These are phyloP conservation scores for Acanthochromis polyacanthus DNA, from an alignment of 2,113 vertebrate species.

Conservation along the genomic window DNA sequence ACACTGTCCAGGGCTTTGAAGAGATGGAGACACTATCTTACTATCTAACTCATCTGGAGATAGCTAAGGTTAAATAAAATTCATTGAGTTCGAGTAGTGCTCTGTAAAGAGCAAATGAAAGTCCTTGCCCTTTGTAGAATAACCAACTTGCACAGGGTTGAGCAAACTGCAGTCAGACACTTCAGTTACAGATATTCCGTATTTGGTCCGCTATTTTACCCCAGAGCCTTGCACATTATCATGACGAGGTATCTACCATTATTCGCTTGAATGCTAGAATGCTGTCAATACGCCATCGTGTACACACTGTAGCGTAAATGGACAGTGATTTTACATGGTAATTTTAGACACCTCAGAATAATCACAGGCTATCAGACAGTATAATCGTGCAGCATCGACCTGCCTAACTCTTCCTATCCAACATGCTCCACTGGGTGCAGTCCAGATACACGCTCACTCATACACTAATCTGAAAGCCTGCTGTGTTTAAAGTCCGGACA, in stretches of 20 bases:
- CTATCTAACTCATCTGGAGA: constrained; percentile 51
- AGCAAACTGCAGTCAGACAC: constrained; percentile 38
- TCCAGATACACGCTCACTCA: constrained; percentile 54
- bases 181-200: constrained; percentile 51
- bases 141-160: constrained; percentile 28
- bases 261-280: constrained; percentile 46
- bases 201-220: constrained; percentile 34
- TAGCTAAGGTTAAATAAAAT: constrained; percentile 73
- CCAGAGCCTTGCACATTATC: constrained; percentile 17
- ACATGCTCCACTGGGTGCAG: constrained; percentile 45
- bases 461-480: constrained; percentile 49
- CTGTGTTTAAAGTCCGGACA: constrained; percentile 31
- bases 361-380: constrained; percentile 68
- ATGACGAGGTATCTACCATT: constrained; percentile 25
- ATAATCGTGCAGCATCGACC: constrained; percentile 52
- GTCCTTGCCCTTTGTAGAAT: constrained; percentile 38
- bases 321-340: constrained; percentile 61
- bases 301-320: constrained; percentile 28
- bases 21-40: constrained; percentile 54
- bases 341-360: constrained; percentile 55
- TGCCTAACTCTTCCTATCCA: constrained; percentile 49
- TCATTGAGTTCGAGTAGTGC: constrained; percentile 49
- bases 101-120: constrained; percentile 48
- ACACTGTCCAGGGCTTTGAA: constrained; percentile 42
- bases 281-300: constrained; percentile 42